phyloP scores from a whole-genome alignment of 2,113 vertebrate species.

The Scophthalmus maximus region DNA sequence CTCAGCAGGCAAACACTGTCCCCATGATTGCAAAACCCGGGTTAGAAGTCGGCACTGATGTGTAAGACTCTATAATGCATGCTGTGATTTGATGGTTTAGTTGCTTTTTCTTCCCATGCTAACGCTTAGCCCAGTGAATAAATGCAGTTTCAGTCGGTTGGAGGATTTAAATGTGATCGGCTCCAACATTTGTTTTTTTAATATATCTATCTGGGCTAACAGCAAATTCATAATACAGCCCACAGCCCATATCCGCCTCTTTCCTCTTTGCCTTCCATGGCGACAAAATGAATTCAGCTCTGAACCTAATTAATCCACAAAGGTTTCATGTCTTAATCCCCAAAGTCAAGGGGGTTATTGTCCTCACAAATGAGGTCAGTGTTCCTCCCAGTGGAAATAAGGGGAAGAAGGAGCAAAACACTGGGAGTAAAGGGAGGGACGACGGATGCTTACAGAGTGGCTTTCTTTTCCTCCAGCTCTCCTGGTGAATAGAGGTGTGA shows the following conservation, averaged over 20 bases:
- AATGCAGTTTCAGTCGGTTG: slow-evolving; percentile 39
- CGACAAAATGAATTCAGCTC: slow-evolving; percentile 85
- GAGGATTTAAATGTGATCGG: slow-evolving; percentile 70
- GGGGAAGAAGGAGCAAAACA: slow-evolving; percentile 74
- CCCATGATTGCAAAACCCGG: slow-evolving; percentile 52
- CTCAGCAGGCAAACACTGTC: slow-evolving; percentile 63
- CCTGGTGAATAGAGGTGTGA: slow-evolving; percentile 63
- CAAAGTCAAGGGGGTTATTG: slow-evolving; percentile 89
- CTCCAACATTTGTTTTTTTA: slow-evolving; percentile 62
- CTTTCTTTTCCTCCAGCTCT: slow-evolving; percentile 58
- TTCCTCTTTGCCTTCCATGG: slow-evolving; percentile 75
- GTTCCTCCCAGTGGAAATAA: slow-evolving; percentile 86
- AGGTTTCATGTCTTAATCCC: slow-evolving; percentile 90
- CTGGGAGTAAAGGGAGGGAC: slow-evolving; percentile 60
- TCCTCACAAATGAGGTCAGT: slow-evolving; percentile 89
- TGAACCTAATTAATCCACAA: slow-evolving; percentile 89
- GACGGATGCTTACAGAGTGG: slow-evolving; percentile 39
- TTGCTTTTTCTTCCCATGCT: slow-evolving; percentile 51
- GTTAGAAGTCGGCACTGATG: slow-evolving; percentile 62
- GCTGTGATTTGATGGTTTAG: slow-evolving; percentile 65
- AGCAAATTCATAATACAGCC: slow-evolving; percentile 74
- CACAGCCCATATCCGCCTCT: slow-evolving; percentile 57
- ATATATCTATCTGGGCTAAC: slow-evolving; percentile 70
- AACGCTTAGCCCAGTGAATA: slow-evolving; percentile 48
- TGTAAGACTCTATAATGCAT: slow-evolving; percentile 66